Percentiles rank a stretch among this genome's conserved stretches.
phyloP scores from a whole-genome alignment of 2,113 vertebrate genomes.

The Xyrauchen texanus region DNA sequence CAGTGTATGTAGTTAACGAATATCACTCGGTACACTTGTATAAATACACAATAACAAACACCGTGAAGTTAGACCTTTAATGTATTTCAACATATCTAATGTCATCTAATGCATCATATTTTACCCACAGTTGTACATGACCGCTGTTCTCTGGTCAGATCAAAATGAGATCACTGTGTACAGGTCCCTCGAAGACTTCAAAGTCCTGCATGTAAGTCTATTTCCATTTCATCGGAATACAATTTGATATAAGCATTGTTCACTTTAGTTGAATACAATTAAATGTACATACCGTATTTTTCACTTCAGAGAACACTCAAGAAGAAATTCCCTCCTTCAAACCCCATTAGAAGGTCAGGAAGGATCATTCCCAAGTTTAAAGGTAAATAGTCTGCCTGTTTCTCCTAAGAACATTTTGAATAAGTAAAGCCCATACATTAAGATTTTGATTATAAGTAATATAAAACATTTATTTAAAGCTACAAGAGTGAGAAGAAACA shows the following conservation, averaged over 20 bases:
- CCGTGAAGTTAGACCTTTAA: too few relatives aligned
- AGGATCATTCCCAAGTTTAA: constrained; percentile 71
- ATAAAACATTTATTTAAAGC: constrained; percentile 47
- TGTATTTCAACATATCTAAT: too few relatives aligned
- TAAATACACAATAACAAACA: too few relatives aligned
- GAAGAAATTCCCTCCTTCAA: constrained; percentile 75
- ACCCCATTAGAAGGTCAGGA: constrained; percentile 67
- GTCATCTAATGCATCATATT: too few relatives aligned
- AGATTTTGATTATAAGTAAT: not conserved
- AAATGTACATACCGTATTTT: not conserved
- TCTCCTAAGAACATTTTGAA: not conserved
- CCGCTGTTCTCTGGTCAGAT: constrained; percentile 87
- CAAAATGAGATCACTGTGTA: constrained; percentile 81
- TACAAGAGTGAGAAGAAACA: constrained; percentile 3
- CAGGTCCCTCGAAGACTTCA: constrained; percentile 81
- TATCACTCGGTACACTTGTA: too few relatives aligned
- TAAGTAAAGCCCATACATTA: not conserved
- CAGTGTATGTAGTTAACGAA: too few relatives aligned
- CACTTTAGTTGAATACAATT: too few relatives aligned
- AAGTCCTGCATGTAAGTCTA: constrained; percentile 82
- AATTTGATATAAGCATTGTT: not conserved
- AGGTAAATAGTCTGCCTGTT: constrained; percentile 51
- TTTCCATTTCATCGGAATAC: not conserved
- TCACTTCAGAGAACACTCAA: constrained; percentile 81
- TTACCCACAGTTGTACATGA: constrained; percentile 77